A percentile compares a stretch with the other conserved stretches of the same genome.
Evolutionary conservation across 1,140 invertebrate species (phyloP).

Genomic region (Lysiphlebus fabarum): DNA sequence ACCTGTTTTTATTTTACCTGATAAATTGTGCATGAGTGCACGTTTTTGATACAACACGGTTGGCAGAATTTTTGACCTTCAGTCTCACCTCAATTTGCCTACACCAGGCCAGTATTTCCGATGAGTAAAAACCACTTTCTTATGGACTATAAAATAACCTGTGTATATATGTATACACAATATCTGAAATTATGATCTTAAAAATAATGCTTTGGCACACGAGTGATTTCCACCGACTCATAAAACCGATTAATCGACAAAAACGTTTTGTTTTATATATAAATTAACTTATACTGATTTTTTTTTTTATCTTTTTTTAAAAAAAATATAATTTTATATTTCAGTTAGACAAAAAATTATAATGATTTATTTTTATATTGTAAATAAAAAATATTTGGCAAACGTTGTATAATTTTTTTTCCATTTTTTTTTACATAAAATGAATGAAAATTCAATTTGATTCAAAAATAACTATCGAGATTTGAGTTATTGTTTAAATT

Average conservation of each 20-base stretch:
- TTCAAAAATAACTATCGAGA: conserved; percentile 25
- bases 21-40: conserved; percentile 23
- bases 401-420: conserved; percentile 15
- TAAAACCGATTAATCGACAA: conserved; percentile 42
- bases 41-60: conserved; percentile 24
- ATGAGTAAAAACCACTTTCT: conserved; percentile 28
- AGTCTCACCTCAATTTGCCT: conserved; percentile 58
- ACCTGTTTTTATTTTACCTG: conserved; percentile 29
- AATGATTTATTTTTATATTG: neutral
- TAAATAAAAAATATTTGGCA: neutral
- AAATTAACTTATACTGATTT: too few relatives aligned
- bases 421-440: conserved; percentile 15
- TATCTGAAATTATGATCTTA: conserved; percentile 58
- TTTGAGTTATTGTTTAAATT: conserved; percentile 26
- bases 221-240: conserved; percentile 22
- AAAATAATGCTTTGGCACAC: conserved; percentile 37
- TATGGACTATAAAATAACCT: neutral
- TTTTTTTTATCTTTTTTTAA: too few relatives aligned
- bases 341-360: neutral
- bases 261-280: too few relatives aligned
- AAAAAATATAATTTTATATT: too few relatives aligned
- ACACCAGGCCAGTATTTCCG: conserved; percentile 47
- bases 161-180: conserved; percentile 35
- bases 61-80: conserved; percentile 48
- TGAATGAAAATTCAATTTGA: conserved; percentile 41